Base-by-base conservation (phyloP, 2,888 invertebrate species). In the Carabus problematicus region DNA sequence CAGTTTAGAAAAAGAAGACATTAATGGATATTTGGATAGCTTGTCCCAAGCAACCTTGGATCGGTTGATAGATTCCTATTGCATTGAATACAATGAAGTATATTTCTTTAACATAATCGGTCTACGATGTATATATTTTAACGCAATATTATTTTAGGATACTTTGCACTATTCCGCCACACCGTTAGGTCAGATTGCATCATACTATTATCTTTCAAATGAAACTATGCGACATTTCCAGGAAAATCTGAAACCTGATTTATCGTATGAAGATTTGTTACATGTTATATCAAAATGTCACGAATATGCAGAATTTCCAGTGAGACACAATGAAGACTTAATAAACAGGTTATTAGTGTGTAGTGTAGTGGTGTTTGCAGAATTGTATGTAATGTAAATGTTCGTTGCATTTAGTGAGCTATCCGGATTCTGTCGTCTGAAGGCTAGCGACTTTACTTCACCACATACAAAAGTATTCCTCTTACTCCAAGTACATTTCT, bases 291-390 rank as follows among this genome's bases (percentile, higher is more conserved):
- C 93, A 40, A 91, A 95, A 79, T 90, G 92, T 0, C 88, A 94
- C 74, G 99, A 99, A 76, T 94, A 97, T 78, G 89, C 91, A 70
- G 92, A 97, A 75, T 85, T 99, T 73, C 99, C 99, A 0, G 98
- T 99, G 1, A 86, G 99, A 62, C 99, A 99, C 80, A 99, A 99
- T 79, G 99, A 99, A 82, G 98, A 99, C 79, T 83, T 91, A 71
- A 86, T 93, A 52, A 99, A 99, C 80, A 92, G 91, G 93, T 95
- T 81, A n/a, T n/a, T n/a, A n/a, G n/a, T 59, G 78, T 29, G 84
- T 78, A 11, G 63, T 67, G 58, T 66, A 40, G 52, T 52, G 60
- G 55, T 45, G 70, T 63, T 63, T 56, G 18, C 42, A 58, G 40
- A 19, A 14, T 64, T 67, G 7, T 42, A 47, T 52, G 52, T 55